Conservation (phyloP, 1,140 invertebrate genomes). For the Aleiodes sp. region DNA sequence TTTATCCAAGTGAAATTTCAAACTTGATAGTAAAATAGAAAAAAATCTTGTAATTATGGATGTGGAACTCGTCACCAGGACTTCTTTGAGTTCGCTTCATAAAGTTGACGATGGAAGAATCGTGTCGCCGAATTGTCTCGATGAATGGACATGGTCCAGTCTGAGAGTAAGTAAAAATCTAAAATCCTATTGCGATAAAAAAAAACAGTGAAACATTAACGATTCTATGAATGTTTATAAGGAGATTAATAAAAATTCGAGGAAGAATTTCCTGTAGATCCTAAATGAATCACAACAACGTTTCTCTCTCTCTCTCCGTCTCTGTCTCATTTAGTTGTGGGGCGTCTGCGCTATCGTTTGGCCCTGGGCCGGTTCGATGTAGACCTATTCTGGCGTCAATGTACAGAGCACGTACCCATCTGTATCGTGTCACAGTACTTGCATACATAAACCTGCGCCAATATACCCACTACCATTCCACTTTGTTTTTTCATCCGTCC, state of each 20-base stretch:
- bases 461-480: neutral
- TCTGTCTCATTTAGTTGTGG: neutral
- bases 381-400: slow-evolving; percentile 6
- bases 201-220: too few relatives aligned
- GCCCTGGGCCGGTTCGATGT: slow-evolving; percentile 22
- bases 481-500: slow-evolving; percentile 18
- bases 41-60: slow-evolving; percentile 51
- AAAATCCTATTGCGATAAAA: too few relatives aligned
- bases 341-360: slow-evolving; percentile 28
- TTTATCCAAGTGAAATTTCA: neutral
- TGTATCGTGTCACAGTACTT: neutral
- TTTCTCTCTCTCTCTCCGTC: neutral
- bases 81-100: slow-evolving; percentile 57
- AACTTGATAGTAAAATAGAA: neutral
- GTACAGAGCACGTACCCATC: slow-evolving; percentile 12
- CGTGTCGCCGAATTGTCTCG: slow-evolving; percentile 54
- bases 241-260: too few relatives aligned
- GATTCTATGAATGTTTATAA: too few relatives aligned
- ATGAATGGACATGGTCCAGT: slow-evolving; percentile 61
- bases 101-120: slow-evolving; percentile 53
- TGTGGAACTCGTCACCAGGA: slow-evolving; percentile 57
- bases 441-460: slow-evolving; percentile 3
- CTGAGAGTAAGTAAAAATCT: slow-evolving; percentile 54
- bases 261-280: slow-evolving; percentile 15
- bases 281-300: too few relatives aligned